A percentile compares a stretch with the other conserved stretches of the same genome.
Conservation (phyloP, 2,888 invertebrate species). For the Caenorhabditis zanzibari region DNA sequence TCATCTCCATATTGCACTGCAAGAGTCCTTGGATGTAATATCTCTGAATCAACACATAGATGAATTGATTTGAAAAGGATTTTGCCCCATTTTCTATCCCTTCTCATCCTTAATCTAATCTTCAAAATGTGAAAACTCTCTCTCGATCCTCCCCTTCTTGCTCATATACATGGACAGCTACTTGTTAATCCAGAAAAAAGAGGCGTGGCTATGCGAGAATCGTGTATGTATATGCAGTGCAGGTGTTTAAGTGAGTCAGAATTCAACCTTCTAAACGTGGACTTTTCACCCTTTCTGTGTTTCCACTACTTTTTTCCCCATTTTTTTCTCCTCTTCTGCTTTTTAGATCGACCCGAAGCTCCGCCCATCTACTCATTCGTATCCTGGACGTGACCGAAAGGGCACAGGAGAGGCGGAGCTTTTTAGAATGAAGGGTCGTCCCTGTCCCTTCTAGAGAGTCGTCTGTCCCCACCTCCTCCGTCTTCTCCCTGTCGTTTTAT, state of each 20-base stretch:
- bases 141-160: neutral
- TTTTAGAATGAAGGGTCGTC: constrained; percentile 34
- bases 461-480: constrained; percentile 41
- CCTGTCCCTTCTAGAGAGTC: constrained; percentile 13
- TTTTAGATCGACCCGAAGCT: constrained; percentile 28
- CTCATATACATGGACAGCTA: constrained; percentile 20
- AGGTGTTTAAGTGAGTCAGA: constrained; percentile 57
- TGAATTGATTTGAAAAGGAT: constrained; percentile 18
- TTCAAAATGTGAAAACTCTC: constrained; percentile 47
- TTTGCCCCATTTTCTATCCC: constrained; percentile 21
- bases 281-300: constrained; percentile 30
- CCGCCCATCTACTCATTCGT: constrained; percentile 38
- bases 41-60: constrained; percentile 26
- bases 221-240: constrained; percentile 33
- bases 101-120: constrained; percentile 51
- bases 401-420: constrained; percentile 26
- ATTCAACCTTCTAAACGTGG: constrained; percentile 42
- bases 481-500: constrained; percentile 43
- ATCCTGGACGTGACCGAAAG: constrained; percentile 52
- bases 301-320: constrained; percentile 4
- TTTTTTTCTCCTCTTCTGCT: constrained; percentile 1
- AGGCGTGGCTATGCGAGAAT: constrained; percentile 20
- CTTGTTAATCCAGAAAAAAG: constrained; percentile 43
- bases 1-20: constrained; percentile 2
- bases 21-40: neutral